phyloP scores from a whole-genome alignment of 2,888 invertebrate species.

The Julus scanicus region DNA sequence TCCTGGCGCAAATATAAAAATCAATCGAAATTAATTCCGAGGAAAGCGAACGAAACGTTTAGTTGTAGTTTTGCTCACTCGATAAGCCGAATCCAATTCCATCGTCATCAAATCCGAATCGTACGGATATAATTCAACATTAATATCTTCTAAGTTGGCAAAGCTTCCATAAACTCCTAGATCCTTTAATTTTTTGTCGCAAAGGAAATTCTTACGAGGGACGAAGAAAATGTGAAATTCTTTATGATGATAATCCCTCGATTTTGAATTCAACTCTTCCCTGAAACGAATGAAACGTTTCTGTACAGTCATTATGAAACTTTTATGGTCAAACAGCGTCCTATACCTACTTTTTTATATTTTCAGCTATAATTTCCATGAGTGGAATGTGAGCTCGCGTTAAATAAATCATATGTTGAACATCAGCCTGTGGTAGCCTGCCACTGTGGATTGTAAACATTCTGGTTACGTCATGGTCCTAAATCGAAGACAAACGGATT shows the following conservation, averaged over 20 bases:
- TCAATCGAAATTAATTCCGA: too few species aligned
- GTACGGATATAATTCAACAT: conserved; percentile 88
- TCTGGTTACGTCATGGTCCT: conserved; percentile 85
- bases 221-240: conserved; percentile 91
- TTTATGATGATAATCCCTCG: conserved; percentile 67
- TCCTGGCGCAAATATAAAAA: conserved; percentile 69
- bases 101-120: conserved; percentile 93
- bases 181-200: conserved; percentile 83
- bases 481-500: conserved; percentile 64
- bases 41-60: too few species aligned
- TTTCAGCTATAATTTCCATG: conserved; percentile 87
- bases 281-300: neutral
- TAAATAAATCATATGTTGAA: conserved; percentile 89
- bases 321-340: neutral
- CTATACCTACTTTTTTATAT: conserved; percentile 71
- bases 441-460: conserved; percentile 82
- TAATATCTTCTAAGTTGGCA: conserved; percentile 82
- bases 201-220: conserved; percentile 85
- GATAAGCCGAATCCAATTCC: conserved; percentile 83
- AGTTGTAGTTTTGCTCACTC: conserved; percentile 69
- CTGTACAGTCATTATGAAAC: neutral
- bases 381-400: conserved; percentile 81
- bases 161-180: conserved; percentile 83
- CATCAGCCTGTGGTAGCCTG: conserved; percentile 76
- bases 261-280: conserved; percentile 17